Conservation (phyloP, 2,888 invertebrate genomes). For the Tanytarsus gracilentus region DNA sequence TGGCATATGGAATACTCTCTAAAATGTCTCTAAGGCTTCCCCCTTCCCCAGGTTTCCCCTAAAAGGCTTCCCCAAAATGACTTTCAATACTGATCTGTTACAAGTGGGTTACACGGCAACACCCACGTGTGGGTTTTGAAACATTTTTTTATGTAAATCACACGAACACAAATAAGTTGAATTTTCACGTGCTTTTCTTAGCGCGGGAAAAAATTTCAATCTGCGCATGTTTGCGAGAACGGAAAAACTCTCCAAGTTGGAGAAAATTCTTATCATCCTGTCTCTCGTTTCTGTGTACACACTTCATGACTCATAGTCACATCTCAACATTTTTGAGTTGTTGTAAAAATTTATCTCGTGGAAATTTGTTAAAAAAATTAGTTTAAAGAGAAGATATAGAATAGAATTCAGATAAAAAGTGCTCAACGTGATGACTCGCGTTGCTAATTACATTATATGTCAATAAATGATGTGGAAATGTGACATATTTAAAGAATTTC, state of each 20-base stretch:
- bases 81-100: no score
- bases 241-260: constrained; percentile 15
- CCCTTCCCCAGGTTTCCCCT: no score
- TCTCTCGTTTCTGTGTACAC: constrained; percentile 8
- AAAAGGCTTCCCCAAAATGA: no score
- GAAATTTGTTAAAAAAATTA: background rate
- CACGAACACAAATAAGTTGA: no score
- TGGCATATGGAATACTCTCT: no score
- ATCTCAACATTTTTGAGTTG: background rate
- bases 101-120: no score
- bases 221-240: constrained; percentile 2
- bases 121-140: no score
- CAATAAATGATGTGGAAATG: background rate
- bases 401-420: background rate
- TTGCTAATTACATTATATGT: background rate
- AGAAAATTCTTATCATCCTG: constrained; percentile 15
- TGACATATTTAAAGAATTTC: background rate
- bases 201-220: constrained; percentile 7
- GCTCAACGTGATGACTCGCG: background rate
- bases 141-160: background rate
- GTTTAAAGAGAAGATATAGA: background rate
- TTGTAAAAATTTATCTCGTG: constrained; percentile 8
- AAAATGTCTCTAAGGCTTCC: no score
- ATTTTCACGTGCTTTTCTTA: no score
- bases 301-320: background rate